Percentiles rank a stretch among this genome's conserved stretches.
Conservation (phyloP, 2,797 vertebrate species). For the Oreochromis grahami region DNA sequence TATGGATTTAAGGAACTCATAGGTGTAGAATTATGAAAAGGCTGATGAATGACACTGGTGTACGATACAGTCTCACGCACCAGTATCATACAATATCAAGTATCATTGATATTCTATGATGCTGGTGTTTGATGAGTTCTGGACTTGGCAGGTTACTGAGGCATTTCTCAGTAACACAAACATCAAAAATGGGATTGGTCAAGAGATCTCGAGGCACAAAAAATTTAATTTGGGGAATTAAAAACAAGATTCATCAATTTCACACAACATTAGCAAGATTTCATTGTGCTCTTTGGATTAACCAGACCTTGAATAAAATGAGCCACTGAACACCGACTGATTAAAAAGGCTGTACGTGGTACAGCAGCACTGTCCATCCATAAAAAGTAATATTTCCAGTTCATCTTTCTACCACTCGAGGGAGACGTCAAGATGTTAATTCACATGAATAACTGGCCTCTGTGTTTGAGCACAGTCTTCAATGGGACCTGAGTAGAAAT, state of each 20-base stretch:
- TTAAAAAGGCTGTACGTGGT: neutral
- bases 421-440: neutral
- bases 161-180: neutral
- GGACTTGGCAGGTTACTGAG: neutral
- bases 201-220: neutral
- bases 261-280: neutral
- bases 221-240: neutral
- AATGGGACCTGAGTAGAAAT: neutral
- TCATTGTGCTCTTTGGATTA: neutral
- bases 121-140: neutral
- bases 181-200: neutral
- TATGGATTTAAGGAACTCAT: neutral
- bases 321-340: neutral
- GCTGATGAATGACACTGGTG: neutral
- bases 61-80: fast-evolving
- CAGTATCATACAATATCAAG: neutral
- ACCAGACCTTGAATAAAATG: neutral
- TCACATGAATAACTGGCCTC: neutral
- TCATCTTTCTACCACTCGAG: neutral
- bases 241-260: neutral
- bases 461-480: neutral
- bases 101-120: neutral
- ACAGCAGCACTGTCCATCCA: neutral
- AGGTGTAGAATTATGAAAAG: neutral
- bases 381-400: neutral